These are phyloP conservation scores for Oedothorax gibbosus DNA, from an alignment of 1,140 invertebrate species.

Conservation along the genomic window DNA sequence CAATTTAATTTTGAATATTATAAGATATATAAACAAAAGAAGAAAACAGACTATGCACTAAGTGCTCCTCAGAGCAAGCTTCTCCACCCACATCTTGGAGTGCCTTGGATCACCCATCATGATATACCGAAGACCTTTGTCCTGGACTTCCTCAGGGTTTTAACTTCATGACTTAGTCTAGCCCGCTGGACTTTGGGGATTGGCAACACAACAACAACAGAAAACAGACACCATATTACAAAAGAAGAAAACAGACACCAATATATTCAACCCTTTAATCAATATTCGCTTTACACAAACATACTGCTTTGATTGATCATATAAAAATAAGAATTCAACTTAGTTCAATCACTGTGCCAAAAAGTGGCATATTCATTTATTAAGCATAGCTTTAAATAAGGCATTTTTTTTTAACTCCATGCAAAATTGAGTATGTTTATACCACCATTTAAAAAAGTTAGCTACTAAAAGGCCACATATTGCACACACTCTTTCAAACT, in stretches of 20 bases:
- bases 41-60: too few species aligned
- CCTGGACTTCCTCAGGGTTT: too few species aligned
- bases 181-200: too few species aligned
- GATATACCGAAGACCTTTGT: too few species aligned
- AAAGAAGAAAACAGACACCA: not conserved
- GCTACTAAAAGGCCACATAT: slow-evolving; percentile 50
- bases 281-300: slow-evolving; percentile 59
- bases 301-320: slow-evolving; percentile 58
- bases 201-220: too few species aligned
- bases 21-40: not conserved
- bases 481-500: slow-evolving; percentile 52
- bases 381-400: slow-evolving; percentile 51
- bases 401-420: slow-evolving; percentile 42
- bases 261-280: slow-evolving; percentile 59
- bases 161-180: too few species aligned
- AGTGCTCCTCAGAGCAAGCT: too few species aligned
- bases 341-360: slow-evolving; percentile 50
- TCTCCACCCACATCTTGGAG: too few species aligned
- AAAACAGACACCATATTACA: too few species aligned
- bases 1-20: not conserved
- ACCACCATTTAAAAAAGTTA: slow-evolving; percentile 23
- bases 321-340: slow-evolving; percentile 61
- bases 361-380: slow-evolving; percentile 37
- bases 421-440: slow-evolving; percentile 32
- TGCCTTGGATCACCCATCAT: too few species aligned